Base-by-base conservation (phyloP, 1,140 invertebrate genomes). In the Papilio glaucus region DNA sequence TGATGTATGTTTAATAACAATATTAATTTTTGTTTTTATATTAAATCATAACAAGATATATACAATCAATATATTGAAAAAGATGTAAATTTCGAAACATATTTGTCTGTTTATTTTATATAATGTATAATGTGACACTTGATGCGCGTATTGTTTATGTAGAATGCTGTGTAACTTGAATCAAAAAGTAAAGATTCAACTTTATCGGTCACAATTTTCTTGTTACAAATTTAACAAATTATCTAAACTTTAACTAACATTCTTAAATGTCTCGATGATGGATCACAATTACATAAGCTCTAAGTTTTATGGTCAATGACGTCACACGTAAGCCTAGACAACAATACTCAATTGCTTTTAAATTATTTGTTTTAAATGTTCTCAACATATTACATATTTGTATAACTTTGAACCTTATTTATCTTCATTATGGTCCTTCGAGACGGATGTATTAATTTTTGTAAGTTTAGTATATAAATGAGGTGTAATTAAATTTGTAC, bases 281-380 rank as follows among this genome's bases (percentile, higher is more conserved):
- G 9, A 49, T 49, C 45, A 49, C 15, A 49, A 49, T 49, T 49
- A 21, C 21, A 49, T 21, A 7, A 49, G 4, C 4, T 10, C 0
- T 49, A 18, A 49, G 15, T 49, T 21, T 18, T 1, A 41, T 1
- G 4, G 0, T 21, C 18, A 18, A 15, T 21, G 15, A 18, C 9
- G 29, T 33, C 29, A 33, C 29, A 33, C 2, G 29, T 33, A 33
- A 33, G 6, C 29, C 29, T 33, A 3, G 29, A 6, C 6, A 57
- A 57, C 21, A 57, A 57, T 57, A 57, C 49, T 57, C 49, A 57
- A 24, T 57, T 12, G 12, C 15, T 53, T 21, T 53, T 24, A 21
- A 10, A 21, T 24, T 10, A 9, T 21, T 45, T 45, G 10, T 24
- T 53, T 53, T 10, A 7, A 10, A 53, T 10, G 21, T 53, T 12